Conservation (phyloP, 2,888 invertebrate genomes). For the Cephus runcator region DNA sequence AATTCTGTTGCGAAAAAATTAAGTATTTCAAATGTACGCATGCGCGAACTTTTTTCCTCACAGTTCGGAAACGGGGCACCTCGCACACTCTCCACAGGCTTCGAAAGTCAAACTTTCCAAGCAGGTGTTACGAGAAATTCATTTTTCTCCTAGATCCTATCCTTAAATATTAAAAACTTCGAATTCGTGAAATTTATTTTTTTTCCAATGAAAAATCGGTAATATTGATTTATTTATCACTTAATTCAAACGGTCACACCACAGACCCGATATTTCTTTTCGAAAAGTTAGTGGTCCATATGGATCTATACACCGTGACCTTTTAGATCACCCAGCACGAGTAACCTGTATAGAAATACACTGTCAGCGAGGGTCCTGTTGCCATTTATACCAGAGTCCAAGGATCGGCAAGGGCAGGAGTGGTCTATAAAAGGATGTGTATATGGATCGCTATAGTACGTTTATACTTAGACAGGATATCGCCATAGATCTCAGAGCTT, state of each 20-base stretch:
- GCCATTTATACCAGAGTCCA: neutral
- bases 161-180: no score
- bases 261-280: no score
- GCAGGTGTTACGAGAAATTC: neutral
- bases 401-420: constrained; percentile 16
- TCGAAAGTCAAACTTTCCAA: no score
- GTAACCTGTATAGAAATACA: neutral
- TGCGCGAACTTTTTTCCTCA: no score
- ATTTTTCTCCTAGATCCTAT: neutral
- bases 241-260: no score
- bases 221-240: no score
- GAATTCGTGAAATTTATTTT: no score
- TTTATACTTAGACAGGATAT: neutral
- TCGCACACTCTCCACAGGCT: no score
- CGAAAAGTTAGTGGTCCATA: neutral
- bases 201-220: no score
- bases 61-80: no score
- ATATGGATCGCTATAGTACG: neutral
- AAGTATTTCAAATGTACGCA: no score
- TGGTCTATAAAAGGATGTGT: constrained; percentile 18
- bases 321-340: neutral
- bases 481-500: constrained; percentile 14
- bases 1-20: no score
- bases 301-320: neutral
- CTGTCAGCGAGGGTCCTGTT: neutral